Base-by-base conservation (phyloP, 53 echinoderm and acorn worm species). In the Astropecten irregularis region DNA sequence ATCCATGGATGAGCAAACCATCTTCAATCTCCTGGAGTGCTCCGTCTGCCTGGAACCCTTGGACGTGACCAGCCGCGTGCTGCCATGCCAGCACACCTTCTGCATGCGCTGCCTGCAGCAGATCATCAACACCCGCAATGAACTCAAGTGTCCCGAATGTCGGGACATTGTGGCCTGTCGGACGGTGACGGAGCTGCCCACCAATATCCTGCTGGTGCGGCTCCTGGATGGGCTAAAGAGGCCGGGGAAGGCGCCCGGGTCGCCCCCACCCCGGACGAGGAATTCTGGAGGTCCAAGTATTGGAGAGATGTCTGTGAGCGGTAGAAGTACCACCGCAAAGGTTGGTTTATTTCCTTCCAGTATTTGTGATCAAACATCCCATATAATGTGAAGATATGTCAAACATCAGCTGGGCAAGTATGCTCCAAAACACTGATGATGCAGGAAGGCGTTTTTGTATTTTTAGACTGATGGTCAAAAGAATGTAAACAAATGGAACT, bases 21-120 rank as follows among this genome's bases (percentile, higher is more conserved):
- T 95, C 65, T 92, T 84, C 84, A 87, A 92, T 79, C 88, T 96
- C 66, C 83, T 93, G 30, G 96, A 96, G 54, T 96, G 96, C 87
- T 91, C 96, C 1, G 96, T 96, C 25, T 96, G 96, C 36, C 70
- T 96, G 51, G 95, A 93, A 66, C 84, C 87, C n/a, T 62, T 96
- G 37, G 96, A 96, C 63, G 76, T 86, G 10, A 91, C 88, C 71
- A 96, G 96, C 57, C 86, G 91, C 10, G 93, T 96, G 29, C 76
- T 96, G 47, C 96, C 96, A 0, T 93, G 93, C 69, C 93, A 93
- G 85, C 93, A 93, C 57, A 96, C 96, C 37, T 96, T 96, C 84
- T 96, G 96, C 79, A 86, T 89, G 74, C 86, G 93, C 40, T 96
- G 96, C 53, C 89, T 96, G 54, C 83, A 93, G 76, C 91, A 91